These are phyloP conservation scores for Rhinella marina DNA, from an alignment of 2,797 vertebrate genomes.

Conservation along the genomic window DNA sequence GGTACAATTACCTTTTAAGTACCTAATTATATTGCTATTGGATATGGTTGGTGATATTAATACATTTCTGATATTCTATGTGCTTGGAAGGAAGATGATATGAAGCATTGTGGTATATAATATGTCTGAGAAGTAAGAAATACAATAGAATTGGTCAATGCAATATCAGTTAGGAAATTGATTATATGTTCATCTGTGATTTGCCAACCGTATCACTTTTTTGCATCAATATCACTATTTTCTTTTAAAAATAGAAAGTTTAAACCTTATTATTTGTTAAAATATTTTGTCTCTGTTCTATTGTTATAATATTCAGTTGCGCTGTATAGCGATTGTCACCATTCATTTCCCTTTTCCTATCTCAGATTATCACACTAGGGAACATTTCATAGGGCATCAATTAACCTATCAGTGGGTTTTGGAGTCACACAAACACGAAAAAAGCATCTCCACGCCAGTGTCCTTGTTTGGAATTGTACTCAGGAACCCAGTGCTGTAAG, in stretches of 20 bases:
- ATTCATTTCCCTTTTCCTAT: background rate
- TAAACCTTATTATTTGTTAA: background rate
- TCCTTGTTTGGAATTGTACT: too few species aligned
- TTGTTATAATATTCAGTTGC: background rate
- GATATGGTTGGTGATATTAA: constrained; percentile 1
- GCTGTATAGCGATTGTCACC: background rate
- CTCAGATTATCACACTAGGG: background rate
- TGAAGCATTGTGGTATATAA: background rate
- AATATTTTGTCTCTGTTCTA: background rate
- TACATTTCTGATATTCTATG: constrained; percentile 14
- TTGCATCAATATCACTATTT: background rate
- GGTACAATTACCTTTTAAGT: constrained; percentile 45
- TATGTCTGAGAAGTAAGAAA: background rate
- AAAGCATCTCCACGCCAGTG: too few species aligned
- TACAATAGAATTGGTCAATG: background rate
- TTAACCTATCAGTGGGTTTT: too few species aligned
- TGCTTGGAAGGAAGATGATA: constrained; percentile 7
- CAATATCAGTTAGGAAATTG: background rate
- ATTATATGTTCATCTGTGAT: background rate
- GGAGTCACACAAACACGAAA: too few species aligned
- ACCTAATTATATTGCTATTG: constrained; percentile 39
- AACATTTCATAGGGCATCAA: background rate
- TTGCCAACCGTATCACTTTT: background rate
- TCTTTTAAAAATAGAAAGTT: background rate
- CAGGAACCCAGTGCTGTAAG: too few species aligned